These are phyloP conservation scores for Anaspis maculata DNA, from an alignment of 2,888 invertebrate species.

Conservation along the genomic window DNA sequence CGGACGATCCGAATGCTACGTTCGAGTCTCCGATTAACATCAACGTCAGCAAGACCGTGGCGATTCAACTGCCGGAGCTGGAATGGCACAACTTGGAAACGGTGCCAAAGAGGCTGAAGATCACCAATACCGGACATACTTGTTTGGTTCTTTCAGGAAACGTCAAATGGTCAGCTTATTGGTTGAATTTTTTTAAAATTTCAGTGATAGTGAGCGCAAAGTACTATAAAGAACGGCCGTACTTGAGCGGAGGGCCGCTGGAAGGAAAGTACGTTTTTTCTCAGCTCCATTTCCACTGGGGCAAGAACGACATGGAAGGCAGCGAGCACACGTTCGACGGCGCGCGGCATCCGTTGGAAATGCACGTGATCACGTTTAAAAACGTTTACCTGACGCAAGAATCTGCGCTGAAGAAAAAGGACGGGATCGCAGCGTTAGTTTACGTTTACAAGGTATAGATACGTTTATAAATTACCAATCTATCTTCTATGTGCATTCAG, in stretches of 20 bases:
- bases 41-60: conserved; percentile 33
- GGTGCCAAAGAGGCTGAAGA: conserved; percentile 53
- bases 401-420: conserved; percentile 50
- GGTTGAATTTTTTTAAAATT: too few relatives aligned
- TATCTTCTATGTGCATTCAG: too few relatives aligned
- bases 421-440: conserved; percentile 50
- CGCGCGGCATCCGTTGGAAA: conserved; percentile 50
- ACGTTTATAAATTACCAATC: too few relatives aligned
- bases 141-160: too few relatives aligned
- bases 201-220: conserved; percentile 56
- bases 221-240: conserved; percentile 54
- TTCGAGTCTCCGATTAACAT: conserved; percentile 44
- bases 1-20: conserved; percentile 28
- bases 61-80: conserved; percentile 44
- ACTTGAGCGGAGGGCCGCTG: conserved; percentile 52
- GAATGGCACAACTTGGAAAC: conserved; percentile 52
- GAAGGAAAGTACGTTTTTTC: conserved; percentile 53
- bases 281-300: conserved; percentile 66
- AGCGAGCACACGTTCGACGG: conserved; percentile 58
- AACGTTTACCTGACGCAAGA: conserved; percentile 53
- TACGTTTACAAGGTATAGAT: conserved; percentile 49
- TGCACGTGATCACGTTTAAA: conserved; percentile 55
- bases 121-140: conserved; percentile 61
- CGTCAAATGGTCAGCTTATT: too few relatives aligned
- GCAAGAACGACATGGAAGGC: conserved; percentile 51